A percentile compares a stretch with the other conserved stretches of the same genome.
Conservation (phyloP, 1,140 invertebrate genomes). For the Lordiphosa mommai region DNA sequence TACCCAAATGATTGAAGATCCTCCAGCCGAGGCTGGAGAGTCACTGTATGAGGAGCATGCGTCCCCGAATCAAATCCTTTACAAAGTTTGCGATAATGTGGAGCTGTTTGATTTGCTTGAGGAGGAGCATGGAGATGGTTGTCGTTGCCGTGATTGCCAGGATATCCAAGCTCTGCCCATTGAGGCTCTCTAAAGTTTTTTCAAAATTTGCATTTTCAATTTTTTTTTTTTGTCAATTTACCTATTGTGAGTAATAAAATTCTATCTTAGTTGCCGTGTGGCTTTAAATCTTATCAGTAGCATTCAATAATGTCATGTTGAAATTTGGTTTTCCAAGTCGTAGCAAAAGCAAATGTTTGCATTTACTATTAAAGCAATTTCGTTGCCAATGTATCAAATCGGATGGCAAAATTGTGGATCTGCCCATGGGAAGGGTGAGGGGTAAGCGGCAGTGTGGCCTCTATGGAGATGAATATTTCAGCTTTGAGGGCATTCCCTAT, state of each 20-base stretch:
- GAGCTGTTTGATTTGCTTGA: slow-evolving; percentile 16
- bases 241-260: too few species aligned
- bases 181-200: slow-evolving; percentile 1
- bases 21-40: background rate
- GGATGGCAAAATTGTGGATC: slow-evolving; percentile 35
- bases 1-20: background rate
- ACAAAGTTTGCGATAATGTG: slow-evolving; percentile 14
- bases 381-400: slow-evolving; percentile 69
- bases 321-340: slow-evolving; percentile 25
- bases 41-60: background rate
- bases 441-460: slow-evolving; percentile 39
- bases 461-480: slow-evolving; percentile 60
- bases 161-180: slow-evolving; percentile 14
- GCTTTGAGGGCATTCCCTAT: slow-evolving; percentile 83
- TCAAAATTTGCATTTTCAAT: slow-evolving; percentile 13
- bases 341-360: slow-evolving; percentile 10
- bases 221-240: too few species aligned
- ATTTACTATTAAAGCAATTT: slow-evolving; percentile 44
- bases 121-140: slow-evolving; percentile 22
- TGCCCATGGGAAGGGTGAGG: slow-evolving; percentile 52
- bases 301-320: slow-evolving; percentile 53
- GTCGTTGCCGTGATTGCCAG: slow-evolving; percentile 27
- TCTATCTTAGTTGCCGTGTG: too few species aligned
- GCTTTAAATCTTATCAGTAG: background rate
- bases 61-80: background rate